phyloP scores from a whole-genome alignment of 2,797 vertebrate species.

The Arrhamphus sclerolepis region DNA sequence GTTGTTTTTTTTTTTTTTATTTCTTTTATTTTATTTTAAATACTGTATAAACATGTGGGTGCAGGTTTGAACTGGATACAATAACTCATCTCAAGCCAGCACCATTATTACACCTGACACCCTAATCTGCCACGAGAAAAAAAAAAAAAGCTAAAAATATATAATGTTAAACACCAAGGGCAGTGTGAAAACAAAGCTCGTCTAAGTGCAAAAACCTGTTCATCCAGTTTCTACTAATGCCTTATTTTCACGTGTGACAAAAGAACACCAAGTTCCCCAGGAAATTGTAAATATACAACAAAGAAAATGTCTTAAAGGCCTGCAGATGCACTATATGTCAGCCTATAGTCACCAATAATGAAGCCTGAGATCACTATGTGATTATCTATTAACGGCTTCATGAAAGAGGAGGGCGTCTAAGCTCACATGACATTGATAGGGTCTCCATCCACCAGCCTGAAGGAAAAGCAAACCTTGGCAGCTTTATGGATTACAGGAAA shows the following conservation, averaged over 20 bases:
- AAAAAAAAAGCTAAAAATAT: conserved; percentile 71
- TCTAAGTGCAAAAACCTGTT: conserved; percentile 70
- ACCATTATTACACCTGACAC: conserved; percentile 70
- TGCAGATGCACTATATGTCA: conserved; percentile 50
- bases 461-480: conserved; percentile 12
- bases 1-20: too few relatives aligned
- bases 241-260: conserved; percentile 66
- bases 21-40: too few relatives aligned
- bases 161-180: conserved; percentile 50
- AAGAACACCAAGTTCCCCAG: conserved; percentile 62
- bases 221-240: conserved; percentile 68
- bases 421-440: conserved; percentile 4
- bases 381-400: conserved; percentile 26
- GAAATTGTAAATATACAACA: conserved; percentile 62
- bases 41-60: background rate
- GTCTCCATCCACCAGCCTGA: conserved; percentile 6
- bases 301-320: conserved; percentile 52
- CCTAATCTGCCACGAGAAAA: conserved; percentile 73
- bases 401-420: conserved; percentile 27
- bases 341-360: conserved; percentile 23
- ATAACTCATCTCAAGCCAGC: conserved; percentile 50
- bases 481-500: conserved; percentile 38
- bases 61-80: conserved; percentile 17
- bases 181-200: conserved; percentile 61
- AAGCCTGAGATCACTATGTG: conserved; percentile 26